phyloP scores from a whole-genome alignment of 35 echinoderm and acorn worm species.

The Hemicentrotus pulcherrimus region DNA sequence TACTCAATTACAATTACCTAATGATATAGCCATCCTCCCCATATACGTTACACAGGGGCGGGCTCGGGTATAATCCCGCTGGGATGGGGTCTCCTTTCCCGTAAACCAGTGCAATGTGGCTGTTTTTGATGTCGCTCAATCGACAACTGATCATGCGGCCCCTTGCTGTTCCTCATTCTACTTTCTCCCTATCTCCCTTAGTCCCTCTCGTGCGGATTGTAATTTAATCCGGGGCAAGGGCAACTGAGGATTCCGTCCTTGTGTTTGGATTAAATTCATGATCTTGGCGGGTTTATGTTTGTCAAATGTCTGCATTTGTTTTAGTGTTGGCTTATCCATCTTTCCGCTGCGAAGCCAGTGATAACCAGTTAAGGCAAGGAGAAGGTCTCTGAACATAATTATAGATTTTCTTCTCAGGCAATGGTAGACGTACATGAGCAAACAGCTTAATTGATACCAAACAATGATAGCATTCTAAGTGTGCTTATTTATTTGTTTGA shows the following conservation, averaged over 20 bases:
- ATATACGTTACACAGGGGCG: not conserved
- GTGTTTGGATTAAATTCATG: not conserved
- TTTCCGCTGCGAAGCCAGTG: not conserved
- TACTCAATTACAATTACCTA: slow-evolving; percentile 19
- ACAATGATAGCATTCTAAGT: no score
- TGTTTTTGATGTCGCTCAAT: no score
- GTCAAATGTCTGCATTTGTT: not conserved
- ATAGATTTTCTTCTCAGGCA: no score
- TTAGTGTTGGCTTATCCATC: not conserved
- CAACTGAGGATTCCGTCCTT: not conserved
- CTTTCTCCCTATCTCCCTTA: no score
- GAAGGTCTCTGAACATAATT: not conserved
- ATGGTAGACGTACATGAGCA: no score
- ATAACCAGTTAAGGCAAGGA: not conserved
- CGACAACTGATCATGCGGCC: no score
- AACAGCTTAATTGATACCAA: no score
- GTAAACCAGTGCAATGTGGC: no score
- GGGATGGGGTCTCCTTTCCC: not conserved
- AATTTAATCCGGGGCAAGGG: not conserved
- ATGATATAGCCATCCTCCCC: not conserved
- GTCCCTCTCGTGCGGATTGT: not conserved
- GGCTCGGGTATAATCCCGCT: not conserved
- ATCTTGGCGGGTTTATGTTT: not conserved
- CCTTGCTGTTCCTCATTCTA: no score
- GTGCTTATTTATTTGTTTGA: no score